Evolutionary conservation across 2,113 vertebrate genomes (phyloP), one percentile per base, ranked within the genome.

Genomic region (Vanacampus margaritifer): DNA sequence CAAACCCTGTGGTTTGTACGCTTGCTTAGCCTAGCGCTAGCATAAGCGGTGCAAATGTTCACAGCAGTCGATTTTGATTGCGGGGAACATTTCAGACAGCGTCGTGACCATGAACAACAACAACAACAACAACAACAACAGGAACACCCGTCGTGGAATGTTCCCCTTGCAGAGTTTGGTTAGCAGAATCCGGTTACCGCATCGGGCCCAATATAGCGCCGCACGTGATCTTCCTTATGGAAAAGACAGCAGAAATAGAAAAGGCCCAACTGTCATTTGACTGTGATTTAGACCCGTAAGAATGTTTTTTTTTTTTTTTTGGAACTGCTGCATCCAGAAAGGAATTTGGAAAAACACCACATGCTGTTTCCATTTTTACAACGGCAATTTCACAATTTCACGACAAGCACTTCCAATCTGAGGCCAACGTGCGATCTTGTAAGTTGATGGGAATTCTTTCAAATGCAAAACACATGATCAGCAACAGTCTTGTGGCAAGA

Each of bases 241-340:
- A 88, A 84, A 87, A 81, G 70, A 76, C 3, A 12, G 76, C 83
- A 76, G 78, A 78, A 89, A 89, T 87, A 89, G 82, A 84, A 76
- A 32, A 19, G 19, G 45, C 63, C 63, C 46, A 32, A 48, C 58
- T 9, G 58, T 72, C 71, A 65, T 63, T 75, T 59, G 71, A 84
- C 76, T 65, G 23, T 46, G 50, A 23, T 60, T 19, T 41, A 41
- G 39, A 12, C 12, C 59, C 32, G 10, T 10, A 82, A 79, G 75
- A 72, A 74, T 48, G 68, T 68, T 76, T 10, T 39, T 39, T 8
- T 41, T 41, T 10, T 41, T 41, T 41, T 41, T 41, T 84, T 54
- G 48, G 61, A 46, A 24, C 36, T 57, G 12, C 57, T 54, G 61
- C 26, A 62, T 28, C 16, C 13, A 41, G 10, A 51, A 41, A 56